A percentile compares a stretch with the other conserved stretches of the same genome.
These are phyloP conservation scores for Tetrao urogallus DNA, from an alignment of 2,113 vertebrate species.

Conservation along the genomic window DNA sequence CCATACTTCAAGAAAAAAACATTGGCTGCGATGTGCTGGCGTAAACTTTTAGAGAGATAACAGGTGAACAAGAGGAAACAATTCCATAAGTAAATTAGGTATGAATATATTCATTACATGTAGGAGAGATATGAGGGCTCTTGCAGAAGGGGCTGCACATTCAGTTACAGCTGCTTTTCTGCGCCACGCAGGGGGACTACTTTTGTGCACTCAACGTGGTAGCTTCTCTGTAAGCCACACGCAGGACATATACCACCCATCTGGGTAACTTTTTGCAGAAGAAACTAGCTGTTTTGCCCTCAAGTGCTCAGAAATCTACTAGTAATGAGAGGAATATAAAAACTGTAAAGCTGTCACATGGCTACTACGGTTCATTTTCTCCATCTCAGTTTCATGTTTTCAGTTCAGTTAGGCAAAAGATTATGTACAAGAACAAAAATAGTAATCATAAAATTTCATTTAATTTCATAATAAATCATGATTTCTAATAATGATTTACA, in stretches of 20 bases:
- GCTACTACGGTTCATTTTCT: neutral
- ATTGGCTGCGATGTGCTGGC: neutral
- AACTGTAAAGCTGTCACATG: neutral
- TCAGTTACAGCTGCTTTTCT: neutral
- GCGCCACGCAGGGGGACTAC: rapidly evolving
- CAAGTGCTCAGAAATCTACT: neutral
- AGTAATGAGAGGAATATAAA: neutral
- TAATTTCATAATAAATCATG: neutral
- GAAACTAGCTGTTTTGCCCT: neutral
- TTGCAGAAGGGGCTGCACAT: neutral
- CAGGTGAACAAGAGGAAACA: neutral
- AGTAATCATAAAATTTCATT: neutral
- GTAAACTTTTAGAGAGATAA: neutral
- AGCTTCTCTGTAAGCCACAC: neutral
- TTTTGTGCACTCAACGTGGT: neutral
- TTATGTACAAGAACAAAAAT: neutral
- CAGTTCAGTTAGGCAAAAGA: neutral
- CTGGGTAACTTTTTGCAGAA: neutral
- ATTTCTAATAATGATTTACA: neutral
- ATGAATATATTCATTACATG: neutral
- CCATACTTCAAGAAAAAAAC: neutral
- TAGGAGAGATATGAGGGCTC: neutral
- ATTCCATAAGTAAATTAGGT: neutral
- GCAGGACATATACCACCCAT: neutral
- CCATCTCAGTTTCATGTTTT: neutral